These are phyloP conservation scores for Cheirogaleus medius DNA, from an alignment of 2,113 vertebrate genomes.

Conservation along the genomic window DNA sequence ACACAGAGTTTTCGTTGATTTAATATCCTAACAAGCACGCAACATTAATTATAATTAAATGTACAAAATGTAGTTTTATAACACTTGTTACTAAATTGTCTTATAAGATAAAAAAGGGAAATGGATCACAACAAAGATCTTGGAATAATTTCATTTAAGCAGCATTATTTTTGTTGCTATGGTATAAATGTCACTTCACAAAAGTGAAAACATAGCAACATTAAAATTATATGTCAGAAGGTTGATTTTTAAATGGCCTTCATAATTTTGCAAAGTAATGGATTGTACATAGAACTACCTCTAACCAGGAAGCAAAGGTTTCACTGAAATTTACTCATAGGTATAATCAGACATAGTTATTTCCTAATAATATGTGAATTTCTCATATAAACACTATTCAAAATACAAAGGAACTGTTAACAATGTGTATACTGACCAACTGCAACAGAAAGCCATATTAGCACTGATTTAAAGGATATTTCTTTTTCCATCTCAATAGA, in stretches of 20 bases:
- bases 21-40: background rate
- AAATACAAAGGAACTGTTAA: background rate
- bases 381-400: background rate
- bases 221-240: background rate
- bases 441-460: background rate
- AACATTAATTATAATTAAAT: background rate
- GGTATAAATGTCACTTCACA: background rate
- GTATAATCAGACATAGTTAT: background rate
- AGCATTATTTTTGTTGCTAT: background rate
- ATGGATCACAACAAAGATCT: rapidly evolving
- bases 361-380: background rate
- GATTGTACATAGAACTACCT: background rate
- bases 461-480: background rate
- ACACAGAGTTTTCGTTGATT: background rate
- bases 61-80: background rate
- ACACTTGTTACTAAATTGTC: background rate
- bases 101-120: background rate
- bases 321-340: background rate
- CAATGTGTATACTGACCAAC: background rate
- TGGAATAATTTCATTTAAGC: background rate
- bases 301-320: background rate
- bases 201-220: background rate
- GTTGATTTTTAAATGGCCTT: background rate
- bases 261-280: background rate
- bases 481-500: background rate